A percentile compares a stretch with the other conserved stretches of the same genome.
These are phyloP conservation scores for Strix uralensis DNA, from an alignment of 2,113 vertebrate species.

Conservation along the genomic window DNA sequence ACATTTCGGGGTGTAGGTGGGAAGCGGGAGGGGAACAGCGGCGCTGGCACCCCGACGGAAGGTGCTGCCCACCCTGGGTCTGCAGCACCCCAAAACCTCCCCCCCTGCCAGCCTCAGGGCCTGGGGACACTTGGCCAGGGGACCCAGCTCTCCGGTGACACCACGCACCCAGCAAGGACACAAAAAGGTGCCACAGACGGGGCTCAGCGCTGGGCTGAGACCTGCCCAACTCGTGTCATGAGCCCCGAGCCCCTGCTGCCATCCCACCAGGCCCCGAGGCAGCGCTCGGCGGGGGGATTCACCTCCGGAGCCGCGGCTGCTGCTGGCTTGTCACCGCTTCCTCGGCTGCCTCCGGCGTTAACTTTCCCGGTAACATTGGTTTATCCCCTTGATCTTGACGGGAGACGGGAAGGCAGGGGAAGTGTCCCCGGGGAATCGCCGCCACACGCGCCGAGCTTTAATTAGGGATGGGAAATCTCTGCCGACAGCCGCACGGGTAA, in stretches of 20 bases:
- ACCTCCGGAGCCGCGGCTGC: background rate
- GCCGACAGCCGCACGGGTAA: background rate
- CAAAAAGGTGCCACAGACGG: rapidly evolving
- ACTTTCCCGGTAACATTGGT: background rate
- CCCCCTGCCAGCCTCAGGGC: rapidly evolving
- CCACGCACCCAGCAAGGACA: rapidly evolving
- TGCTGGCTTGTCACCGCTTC: background rate
- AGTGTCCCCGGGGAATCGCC: background rate
- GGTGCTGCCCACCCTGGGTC: background rate
- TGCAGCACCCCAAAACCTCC: background rate
- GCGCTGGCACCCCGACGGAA: rapidly evolving
- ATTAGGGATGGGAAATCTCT: constrained; percentile 33
- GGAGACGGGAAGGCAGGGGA: background rate
- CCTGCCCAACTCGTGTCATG: rapidly evolving
- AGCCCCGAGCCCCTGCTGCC: background rate
- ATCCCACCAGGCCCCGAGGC: rapidly evolving
- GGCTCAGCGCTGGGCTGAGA: background rate
- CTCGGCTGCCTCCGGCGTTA: background rate
- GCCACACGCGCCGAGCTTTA: background rate
- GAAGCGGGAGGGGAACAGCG: rapidly evolving
- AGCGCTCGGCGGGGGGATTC: rapidly evolving
- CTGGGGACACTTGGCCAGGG: rapidly evolving
- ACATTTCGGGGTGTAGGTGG: rapidly evolving
- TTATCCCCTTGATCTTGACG: constrained; percentile 13
- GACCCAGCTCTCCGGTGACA: rapidly evolving